Percentiles rank a stretch among this genome's conserved stretches.
These are phyloP conservation scores for Hydriomena furcata DNA, from an alignment of 2,888 invertebrate species.

Conservation along the genomic window DNA sequence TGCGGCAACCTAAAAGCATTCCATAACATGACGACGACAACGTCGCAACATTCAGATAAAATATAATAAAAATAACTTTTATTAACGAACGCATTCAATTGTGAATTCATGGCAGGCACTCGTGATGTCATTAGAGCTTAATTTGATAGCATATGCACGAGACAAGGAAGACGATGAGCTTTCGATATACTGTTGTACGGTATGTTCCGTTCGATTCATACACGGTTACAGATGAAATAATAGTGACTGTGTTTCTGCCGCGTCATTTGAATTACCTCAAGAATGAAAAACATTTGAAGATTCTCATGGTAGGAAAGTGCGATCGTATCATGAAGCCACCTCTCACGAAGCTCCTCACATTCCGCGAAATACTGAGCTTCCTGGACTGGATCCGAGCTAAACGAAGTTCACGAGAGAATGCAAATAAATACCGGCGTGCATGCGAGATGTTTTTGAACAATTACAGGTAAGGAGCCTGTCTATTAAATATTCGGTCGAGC, in stretches of 20 bases:
- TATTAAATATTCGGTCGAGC: conserved; percentile 19
- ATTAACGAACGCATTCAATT: conserved; percentile 73
- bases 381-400: conserved; percentile 37
- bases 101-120: conserved; percentile 62
- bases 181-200: conserved; percentile 37
- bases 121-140: conserved; percentile 63
- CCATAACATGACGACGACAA: conserved; percentile 48
- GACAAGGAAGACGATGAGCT: conserved; percentile 47
- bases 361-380: conserved; percentile 46
- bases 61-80: conserved; percentile 55
- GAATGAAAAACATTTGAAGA: conserved; percentile 40
- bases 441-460: conserved; percentile 20
- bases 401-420: conserved; percentile 38
- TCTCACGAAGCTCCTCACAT: conserved; percentile 57
- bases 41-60: conserved; percentile 45
- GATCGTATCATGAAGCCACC: conserved; percentile 55
- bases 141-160: conserved; percentile 56
- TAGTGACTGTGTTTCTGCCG: not conserved
- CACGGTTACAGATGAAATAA: conserved; percentile 4
- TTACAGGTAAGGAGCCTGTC: conserved; percentile 12
- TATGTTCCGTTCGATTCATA: conserved; percentile 31
- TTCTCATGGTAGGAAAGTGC: conserved; percentile 50
- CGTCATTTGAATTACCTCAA: conserved; percentile 23
- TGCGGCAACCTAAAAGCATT: conserved; percentile 55
- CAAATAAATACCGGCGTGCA: conserved; percentile 27